Conservation (phyloP, 2,113 vertebrate genomes). For the Steatornis caripensis region DNA sequence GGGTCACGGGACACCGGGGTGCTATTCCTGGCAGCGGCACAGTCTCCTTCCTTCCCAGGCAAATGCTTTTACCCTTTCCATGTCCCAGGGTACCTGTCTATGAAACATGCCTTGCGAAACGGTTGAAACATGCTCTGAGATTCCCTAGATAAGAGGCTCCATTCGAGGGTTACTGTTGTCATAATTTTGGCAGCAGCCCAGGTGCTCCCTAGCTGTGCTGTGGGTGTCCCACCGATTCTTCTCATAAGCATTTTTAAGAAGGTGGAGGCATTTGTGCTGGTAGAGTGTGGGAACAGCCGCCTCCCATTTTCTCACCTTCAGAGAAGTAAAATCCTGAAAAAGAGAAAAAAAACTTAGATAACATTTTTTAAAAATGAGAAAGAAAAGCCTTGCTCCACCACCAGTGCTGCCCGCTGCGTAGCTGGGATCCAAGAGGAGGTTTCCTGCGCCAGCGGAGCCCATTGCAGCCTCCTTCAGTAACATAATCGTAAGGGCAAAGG, state of each 20-base stretch:
- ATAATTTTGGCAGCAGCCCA: neutral
- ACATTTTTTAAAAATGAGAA: rapidly evolving
- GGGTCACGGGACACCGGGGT: neutral
- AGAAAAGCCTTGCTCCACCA: neutral
- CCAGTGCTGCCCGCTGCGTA: too few relatives aligned
- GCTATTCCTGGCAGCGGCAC: conserved; percentile 32
- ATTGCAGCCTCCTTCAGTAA: neutral
- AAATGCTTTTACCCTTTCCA: neutral
- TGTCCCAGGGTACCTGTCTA: conserved; percentile 29
- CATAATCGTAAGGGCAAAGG: neutral
- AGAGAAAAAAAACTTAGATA: neutral
- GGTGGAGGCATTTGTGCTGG: neutral
- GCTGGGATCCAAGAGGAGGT: neutral
- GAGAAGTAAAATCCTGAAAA: neutral
- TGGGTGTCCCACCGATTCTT: neutral
- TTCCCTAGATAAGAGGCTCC: conserved; percentile 14
- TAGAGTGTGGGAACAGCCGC: neutral
- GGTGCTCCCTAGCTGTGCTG: neutral
- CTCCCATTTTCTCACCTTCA: neutral
- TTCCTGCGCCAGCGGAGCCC: neutral
- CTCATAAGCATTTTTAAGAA: neutral
- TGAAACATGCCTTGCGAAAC: neutral
- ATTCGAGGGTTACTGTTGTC: neutral
- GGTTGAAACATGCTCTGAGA: neutral
- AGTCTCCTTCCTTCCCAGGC: neutral